Conservation (phyloP, 1,140 invertebrate genomes). For the Theocolax elegans region DNA sequence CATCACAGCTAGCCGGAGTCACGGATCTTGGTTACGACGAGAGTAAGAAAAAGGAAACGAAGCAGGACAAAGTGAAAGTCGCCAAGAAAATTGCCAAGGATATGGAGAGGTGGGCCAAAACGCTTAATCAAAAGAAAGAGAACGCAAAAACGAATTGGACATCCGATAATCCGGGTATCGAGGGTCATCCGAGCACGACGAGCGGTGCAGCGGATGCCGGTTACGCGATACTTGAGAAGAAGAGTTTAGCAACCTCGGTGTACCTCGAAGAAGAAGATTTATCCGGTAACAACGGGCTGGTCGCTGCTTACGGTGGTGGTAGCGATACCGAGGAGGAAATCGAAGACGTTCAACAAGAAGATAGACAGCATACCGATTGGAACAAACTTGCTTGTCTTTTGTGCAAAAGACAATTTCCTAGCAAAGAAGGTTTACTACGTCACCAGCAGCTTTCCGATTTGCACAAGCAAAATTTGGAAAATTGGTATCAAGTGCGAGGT, state of each 20-base stretch:
- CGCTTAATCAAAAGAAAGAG: constrained; percentile 96
- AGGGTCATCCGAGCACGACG: constrained; percentile 60
- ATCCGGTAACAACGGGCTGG: constrained; percentile 67
- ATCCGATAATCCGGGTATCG: constrained; percentile 65
- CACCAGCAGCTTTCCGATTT: constrained; percentile 94
- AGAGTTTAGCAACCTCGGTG: constrained; percentile 54
- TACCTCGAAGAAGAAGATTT: constrained; percentile 64
- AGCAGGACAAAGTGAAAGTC: constrained; percentile 94
- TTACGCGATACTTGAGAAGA: constrained; percentile 86
- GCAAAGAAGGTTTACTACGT: constrained; percentile 86
- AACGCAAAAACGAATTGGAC: constrained; percentile 76
- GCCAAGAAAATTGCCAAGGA: constrained; percentile 98
- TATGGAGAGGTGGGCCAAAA: constrained; percentile 91
- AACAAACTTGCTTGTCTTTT: constrained; percentile 92
- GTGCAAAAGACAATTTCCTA: constrained; percentile 95
- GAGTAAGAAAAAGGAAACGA: constrained; percentile 70
- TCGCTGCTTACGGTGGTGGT: constrained; percentile 82
- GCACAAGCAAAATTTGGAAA: constrained; percentile 92
- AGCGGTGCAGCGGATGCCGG: constrained; percentile 89
- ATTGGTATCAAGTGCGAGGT: constrained; percentile 71
- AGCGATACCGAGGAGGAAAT: constrained; percentile 76
- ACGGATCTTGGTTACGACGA: constrained; percentile 59
- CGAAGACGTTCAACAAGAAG: constrained; percentile 71
- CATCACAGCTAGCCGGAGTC: background rate
- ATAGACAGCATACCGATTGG: constrained; percentile 82